Evolutionary conservation across 2,888 invertebrate species (phyloP).

Genomic region (Uropetala carovei): DNA sequence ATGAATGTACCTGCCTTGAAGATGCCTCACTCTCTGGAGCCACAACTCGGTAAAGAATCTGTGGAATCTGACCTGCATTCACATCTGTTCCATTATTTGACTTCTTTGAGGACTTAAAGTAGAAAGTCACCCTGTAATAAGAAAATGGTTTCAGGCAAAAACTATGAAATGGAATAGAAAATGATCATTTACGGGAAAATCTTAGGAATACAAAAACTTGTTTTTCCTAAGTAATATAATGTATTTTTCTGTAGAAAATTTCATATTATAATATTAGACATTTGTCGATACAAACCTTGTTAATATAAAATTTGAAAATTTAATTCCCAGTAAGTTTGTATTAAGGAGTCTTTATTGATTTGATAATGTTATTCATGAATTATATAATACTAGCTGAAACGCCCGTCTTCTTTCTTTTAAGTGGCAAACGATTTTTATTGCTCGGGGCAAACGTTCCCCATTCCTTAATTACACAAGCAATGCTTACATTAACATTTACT

Average conservation of each 20-base stretch:
- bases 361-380: too few species aligned
- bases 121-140: slow-evolving; percentile 85
- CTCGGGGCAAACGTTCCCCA: too few species aligned
- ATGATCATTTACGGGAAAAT: background rate
- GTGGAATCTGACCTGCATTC: slow-evolving; percentile 98
- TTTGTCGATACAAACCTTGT: background rate
- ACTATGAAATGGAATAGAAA: background rate
- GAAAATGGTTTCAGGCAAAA: background rate
- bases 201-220: background rate
- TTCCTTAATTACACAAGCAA: too few species aligned
- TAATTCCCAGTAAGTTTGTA: background rate
- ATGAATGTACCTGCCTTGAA: slow-evolving; percentile 45
- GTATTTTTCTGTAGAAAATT: background rate
- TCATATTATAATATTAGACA: background rate
- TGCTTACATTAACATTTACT: too few species aligned
- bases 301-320: background rate
- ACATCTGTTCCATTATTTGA: slow-evolving; percentile 99
- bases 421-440: too few species aligned
- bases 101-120: slow-evolving; percentile 97
- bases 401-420: too few species aligned
- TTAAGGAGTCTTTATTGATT: too few species aligned
- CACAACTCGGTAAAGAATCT: slow-evolving; percentile 85
- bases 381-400: too few species aligned
- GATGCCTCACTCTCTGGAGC: slow-evolving; percentile 77
- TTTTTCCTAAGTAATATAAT: background rate